Percentiles rank a stretch among this genome's conserved stretches.
Evolutionary conservation across 1,140 invertebrate species (phyloP).

Genomic region (Fopius arisanus): DNA sequence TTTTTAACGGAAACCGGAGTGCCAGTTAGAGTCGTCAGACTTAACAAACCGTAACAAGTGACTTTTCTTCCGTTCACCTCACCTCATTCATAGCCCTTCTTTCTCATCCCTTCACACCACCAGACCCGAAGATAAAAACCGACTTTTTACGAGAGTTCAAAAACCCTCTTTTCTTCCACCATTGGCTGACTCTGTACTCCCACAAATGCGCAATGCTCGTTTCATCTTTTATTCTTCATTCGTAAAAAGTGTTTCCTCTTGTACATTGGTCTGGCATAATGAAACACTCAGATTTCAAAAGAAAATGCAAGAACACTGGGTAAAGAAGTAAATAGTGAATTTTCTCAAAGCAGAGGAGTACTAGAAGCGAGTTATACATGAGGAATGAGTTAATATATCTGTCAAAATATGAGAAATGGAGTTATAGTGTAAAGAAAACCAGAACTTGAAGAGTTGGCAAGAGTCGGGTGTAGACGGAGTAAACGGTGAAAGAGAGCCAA

Average conservation of each 20-base stretch:
- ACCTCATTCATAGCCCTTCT: not conserved
- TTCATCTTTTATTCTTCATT: conserved; percentile 2
- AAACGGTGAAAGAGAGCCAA: conserved; percentile 18
- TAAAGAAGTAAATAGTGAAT: not conserved
- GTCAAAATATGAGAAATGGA: not conserved
- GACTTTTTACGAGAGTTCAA: conserved; percentile 19
- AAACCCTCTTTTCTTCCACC: not conserved
- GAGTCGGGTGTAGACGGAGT: conserved; percentile 7
- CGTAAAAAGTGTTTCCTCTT: not conserved
- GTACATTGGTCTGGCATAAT: not conserved
- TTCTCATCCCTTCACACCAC: not conserved
- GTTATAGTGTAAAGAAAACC: not conserved
- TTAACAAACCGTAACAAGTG: conserved; percentile 24
- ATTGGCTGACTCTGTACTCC: not conserved
- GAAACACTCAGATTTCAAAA: not conserved
- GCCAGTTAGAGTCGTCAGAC: conserved; percentile 11
- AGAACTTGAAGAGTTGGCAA: conserved; percentile 10
- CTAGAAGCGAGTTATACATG: not conserved
- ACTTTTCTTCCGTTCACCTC: not conserved
- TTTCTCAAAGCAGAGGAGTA: not conserved
- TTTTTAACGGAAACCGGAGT: conserved; percentile 23
- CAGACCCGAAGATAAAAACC: conserved; percentile 29
- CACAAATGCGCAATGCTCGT: not conserved
- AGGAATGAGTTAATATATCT: conserved; percentile 9
- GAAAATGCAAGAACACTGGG: not conserved